phyloP scores from a whole-genome alignment of 2,797 vertebrate species.

The Pogoniulus pusillus region DNA sequence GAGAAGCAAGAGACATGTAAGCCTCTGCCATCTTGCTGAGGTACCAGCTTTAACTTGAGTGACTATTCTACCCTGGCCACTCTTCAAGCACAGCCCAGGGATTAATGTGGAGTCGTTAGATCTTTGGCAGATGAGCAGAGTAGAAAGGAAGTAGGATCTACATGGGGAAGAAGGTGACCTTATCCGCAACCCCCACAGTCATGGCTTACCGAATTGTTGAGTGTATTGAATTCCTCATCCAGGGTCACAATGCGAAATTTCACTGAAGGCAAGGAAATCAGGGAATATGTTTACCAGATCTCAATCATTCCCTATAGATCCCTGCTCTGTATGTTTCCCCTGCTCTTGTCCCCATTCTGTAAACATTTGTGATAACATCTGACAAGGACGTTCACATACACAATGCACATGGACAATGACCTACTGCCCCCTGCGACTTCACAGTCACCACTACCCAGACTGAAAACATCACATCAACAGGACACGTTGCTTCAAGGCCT shows the following conservation, averaged over 20 bases:
- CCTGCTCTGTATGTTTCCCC: background rate
- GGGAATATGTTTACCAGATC: background rate
- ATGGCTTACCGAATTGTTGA: slow-evolving; percentile 68
- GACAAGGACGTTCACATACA: fast-evolving
- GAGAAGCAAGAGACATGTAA: fast-evolving
- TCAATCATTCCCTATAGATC: background rate
- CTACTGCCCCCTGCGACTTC: background rate
- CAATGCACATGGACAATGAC: background rate
- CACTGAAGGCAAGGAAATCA: slow-evolving; percentile 66
- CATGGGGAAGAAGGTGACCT: background rate
- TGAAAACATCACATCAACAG: background rate
- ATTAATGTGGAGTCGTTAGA: background rate
- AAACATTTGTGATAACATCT: background rate
- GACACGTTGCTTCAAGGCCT: background rate
- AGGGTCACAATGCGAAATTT: slow-evolving; percentile 81
- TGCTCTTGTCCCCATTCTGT: background rate
- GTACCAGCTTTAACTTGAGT: background rate
- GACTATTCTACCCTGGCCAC: background rate
- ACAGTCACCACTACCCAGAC: background rate
- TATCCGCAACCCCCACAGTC: background rate
- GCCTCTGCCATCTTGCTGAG: background rate
- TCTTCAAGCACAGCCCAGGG: background rate
- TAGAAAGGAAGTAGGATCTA: background rate
- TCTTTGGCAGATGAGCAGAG: background rate
- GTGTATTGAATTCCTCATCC: slow-evolving; percentile 72